A percentile compares a stretch with the other conserved stretches of the same genome.
phyloP scores from a whole-genome alignment of 1,140 invertebrate species.

The Cyrtorhinus lividipennis region DNA sequence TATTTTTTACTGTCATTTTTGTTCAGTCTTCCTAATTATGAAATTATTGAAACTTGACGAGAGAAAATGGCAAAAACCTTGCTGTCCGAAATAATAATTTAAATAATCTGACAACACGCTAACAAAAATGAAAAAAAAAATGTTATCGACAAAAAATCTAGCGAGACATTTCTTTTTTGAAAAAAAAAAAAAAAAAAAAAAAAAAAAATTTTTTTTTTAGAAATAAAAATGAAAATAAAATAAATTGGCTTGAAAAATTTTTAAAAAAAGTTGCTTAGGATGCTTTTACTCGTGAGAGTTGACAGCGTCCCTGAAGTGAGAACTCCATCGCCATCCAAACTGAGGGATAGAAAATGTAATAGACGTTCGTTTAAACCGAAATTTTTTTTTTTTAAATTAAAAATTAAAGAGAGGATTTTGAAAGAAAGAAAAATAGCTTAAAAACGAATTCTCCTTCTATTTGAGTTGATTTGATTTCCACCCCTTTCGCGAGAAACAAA shows the following conservation, averaged over 20 bases:
- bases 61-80: too few relatives aligned
- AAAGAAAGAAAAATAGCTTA: neutral
- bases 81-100: too few relatives aligned
- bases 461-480: too few relatives aligned
- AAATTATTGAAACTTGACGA: too few relatives aligned
- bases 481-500: too few relatives aligned
- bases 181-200: constrained; percentile 2
- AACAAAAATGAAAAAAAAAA: constrained; percentile 24
- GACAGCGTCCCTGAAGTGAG: constrained; percentile 88
- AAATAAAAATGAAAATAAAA: constrained; percentile 14
- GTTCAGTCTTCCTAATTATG: too few relatives aligned
- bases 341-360: constrained; percentile 22
- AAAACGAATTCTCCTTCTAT: too few relatives aligned
- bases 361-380: neutral
- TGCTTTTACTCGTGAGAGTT: constrained; percentile 46
- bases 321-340: constrained; percentile 87
- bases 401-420: constrained; percentile 15
- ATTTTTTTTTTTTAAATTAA: too few relatives aligned
- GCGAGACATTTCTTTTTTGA: neutral
- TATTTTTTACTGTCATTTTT: too few relatives aligned
- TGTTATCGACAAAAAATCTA: constrained; percentile 12
- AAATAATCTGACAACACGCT: neutral
- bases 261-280: constrained; percentile 6
- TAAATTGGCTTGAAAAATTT: constrained; percentile 11
- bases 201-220: neutral